Conservation (phyloP, 2,888 invertebrate genomes). For the Ernsta delagoae region DNA sequence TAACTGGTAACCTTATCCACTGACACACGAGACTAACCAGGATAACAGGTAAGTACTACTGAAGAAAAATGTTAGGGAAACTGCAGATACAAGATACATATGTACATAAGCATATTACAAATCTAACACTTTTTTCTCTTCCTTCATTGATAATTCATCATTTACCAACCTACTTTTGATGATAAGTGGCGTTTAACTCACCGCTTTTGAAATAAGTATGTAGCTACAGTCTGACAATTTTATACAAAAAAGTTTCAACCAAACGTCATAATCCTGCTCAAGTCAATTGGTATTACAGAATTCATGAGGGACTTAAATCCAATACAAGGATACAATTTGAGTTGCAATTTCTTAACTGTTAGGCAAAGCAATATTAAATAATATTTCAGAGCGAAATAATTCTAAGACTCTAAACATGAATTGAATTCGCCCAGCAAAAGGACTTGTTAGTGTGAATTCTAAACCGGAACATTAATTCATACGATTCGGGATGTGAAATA, state of each 20-base stretch:
- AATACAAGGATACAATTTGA: constrained; percentile 16
- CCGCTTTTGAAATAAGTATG: not conserved
- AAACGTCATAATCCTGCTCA: not conserved
- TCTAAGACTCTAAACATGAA: constrained; percentile 17
- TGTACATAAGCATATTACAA: too few relatives aligned
- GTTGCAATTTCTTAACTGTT: constrained; percentile 20
- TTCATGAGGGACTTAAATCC: not conserved
- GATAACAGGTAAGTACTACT: not conserved
- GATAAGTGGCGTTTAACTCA: too few relatives aligned
- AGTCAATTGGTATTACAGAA: not conserved
- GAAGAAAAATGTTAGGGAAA: not conserved
- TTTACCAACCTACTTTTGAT: too few relatives aligned
- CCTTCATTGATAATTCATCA: too few relatives aligned
- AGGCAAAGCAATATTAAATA: constrained; percentile 14
- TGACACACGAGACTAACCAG: constrained; percentile 19
- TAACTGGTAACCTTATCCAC: constrained; percentile 34
- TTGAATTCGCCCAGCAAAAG: constrained; percentile 15
- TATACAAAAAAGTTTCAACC: not conserved
- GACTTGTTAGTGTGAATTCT: constrained; percentile 13
- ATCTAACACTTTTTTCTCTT: too few relatives aligned
- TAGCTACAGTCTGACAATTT: not conserved
- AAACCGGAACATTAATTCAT: constrained; percentile 9
- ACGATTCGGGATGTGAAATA: constrained; percentile 10
- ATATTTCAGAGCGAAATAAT: constrained; percentile 5
- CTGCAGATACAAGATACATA: too few relatives aligned